A percentile compares a stretch with the other conserved stretches of the same genome.
These are phyloP conservation scores for Sinhomidia bicolor DNA, from an alignment of 2,888 invertebrate genomes.

Conservation along the genomic window DNA sequence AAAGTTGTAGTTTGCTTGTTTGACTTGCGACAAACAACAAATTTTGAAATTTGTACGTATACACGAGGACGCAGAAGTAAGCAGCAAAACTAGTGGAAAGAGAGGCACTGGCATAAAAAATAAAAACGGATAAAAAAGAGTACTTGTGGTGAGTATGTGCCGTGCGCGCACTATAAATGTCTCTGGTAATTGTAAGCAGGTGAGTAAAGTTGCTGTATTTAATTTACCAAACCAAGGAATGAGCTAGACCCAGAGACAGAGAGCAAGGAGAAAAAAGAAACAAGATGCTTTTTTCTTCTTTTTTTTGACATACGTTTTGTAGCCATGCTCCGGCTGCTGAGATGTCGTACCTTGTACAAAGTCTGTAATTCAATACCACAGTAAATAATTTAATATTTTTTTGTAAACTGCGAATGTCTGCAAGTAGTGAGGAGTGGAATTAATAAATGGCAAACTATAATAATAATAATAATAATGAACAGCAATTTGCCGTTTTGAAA, in stretches of 20 bases:
- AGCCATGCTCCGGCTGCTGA: conserved; percentile 13
- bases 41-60: conserved; percentile 50
- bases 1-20: conserved; percentile 26
- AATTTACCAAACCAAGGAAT: neutral
- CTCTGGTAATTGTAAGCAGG: conserved; percentile 58
- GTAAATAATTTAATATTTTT: neutral
- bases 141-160: neutral
- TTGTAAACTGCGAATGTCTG: neutral
- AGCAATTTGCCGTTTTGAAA: too few relatives aligned
- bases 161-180: conserved; percentile 17
- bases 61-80: neutral
- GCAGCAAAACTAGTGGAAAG: neutral
- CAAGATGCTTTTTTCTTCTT: conserved; percentile 39
- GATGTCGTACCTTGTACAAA: neutral
- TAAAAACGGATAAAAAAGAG: neutral
- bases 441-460: neutral
- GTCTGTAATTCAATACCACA: conserved; percentile 4
- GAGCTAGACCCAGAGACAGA: neutral
- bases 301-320: neutral
- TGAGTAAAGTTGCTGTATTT: conserved; percentile 26
- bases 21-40: conserved; percentile 42
- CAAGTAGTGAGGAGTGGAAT: neutral
- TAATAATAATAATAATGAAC: neutral
- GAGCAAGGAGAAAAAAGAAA: conserved; percentile 12
- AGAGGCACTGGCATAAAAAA: neutral